Base-by-base conservation (phyloP, 2,113 vertebrate genomes). In the Danionella cerebrum region DNA sequence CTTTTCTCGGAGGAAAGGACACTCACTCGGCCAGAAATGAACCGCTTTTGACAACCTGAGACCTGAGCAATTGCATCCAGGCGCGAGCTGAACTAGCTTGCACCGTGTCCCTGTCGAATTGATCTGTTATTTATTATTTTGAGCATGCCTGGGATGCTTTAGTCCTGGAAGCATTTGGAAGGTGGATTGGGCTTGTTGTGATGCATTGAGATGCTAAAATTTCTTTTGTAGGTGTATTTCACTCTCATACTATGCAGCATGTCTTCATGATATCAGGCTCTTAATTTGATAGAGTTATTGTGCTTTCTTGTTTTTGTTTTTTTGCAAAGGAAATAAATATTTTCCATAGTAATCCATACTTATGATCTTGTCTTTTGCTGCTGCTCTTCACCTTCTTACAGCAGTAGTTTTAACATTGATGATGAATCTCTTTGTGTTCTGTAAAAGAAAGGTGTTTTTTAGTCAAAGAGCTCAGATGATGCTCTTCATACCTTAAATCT, bases 311-410 rank as follows among this genome's bases (percentile, higher is more conserved):
- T 33, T 5, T 33, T 33, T 33, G 7, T 33, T 3, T 33, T 22
- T 21, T 38, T 67, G 71, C 16, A 45, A 47, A 70, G 55, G 9
- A 64, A 77, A 69, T 79, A 71, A 75, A 79, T 79, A 79, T 75
- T 77, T 77, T 79, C 72, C 69, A 25, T 75, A 75, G 72, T 77
- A 77, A 79, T n/a, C n/a, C n/a, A n/a, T n/a, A n/a, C n/a, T n/a
- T n/a, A n/a, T n/a, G n/a, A n/a, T n/a, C n/a, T n/a, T n/a, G n/a
- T n/a, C n/a, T n/a, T n/a, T n/a, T n/a, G n/a, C n/a, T n/a, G n/a
- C n/a, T n/a, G n/a, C n/a, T n/a, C n/a, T n/a, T n/a, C n/a, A n/a
- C n/a, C n/a, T n/a, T n/a, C n/a, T n/a, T n/a, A n/a, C n/a, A n/a
- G n/a, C n/a, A n/a, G n/a, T n/a, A n/a, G n/a, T n/a, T n/a, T n/a